Conservation (phyloP, 2,888 invertebrate genomes). For the Mantis religiosa region DNA sequence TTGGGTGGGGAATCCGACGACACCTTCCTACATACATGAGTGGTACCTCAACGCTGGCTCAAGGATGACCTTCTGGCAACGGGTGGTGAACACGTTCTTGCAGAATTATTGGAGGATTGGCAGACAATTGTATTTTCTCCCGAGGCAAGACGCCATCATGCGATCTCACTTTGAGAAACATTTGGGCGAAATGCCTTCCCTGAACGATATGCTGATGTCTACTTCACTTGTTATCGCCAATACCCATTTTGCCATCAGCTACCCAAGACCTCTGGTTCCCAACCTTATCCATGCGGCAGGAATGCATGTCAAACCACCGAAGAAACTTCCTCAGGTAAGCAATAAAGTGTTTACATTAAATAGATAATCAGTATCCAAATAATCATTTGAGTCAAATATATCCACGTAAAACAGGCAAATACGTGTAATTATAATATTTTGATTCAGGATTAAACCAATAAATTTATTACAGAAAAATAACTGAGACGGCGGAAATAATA, state of each 20-base stretch:
- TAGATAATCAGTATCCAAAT: too few species aligned
- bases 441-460: too few species aligned
- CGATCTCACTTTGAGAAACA: constrained; percentile 12
- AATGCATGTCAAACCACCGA: constrained; percentile 36
- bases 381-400: too few species aligned
- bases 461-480: too few species aligned
- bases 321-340: constrained; percentile 27
- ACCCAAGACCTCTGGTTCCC: constrained; percentile 35
- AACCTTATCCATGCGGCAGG: constrained; percentile 38
- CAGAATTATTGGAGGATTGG: neutral
- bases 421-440: too few species aligned
- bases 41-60: constrained; percentile 48
- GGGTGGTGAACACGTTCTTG: constrained; percentile 48
- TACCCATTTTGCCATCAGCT: constrained; percentile 35
- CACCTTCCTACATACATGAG: constrained; percentile 50
- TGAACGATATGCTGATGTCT: constrained; percentile 30
- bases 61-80: constrained; percentile 45
- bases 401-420: too few species aligned
- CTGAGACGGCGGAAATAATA: too few species aligned
- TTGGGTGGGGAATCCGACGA: constrained; percentile 47
- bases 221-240: constrained; percentile 35
- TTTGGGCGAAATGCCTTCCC: constrained; percentile 20
- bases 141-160: constrained; percentile 16
- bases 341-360: neutral
- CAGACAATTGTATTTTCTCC: neutral